Base-by-base conservation (phyloP, 2,113 vertebrate species). In the Thamnaconus septentrionalis region DNA sequence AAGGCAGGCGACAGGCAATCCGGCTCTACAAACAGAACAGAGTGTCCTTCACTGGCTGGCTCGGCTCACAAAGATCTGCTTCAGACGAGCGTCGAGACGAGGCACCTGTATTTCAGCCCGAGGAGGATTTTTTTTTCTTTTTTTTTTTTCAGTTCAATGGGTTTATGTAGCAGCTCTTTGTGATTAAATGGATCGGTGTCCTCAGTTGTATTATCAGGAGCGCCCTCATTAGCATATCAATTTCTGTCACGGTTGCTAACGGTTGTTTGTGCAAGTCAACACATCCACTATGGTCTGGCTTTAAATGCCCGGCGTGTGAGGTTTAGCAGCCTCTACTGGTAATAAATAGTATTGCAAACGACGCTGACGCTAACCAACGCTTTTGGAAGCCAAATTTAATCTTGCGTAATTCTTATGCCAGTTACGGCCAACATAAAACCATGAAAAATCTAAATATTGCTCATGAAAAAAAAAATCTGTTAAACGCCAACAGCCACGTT, bases 11-110 rank as follows among this genome's bases (percentile, higher is more conserved):
- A 56, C 67, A 45, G 69, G 83, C 88, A 83, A 85, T 85, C 79
- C 87, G 78, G 83, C 80, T 88, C 87, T 75, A 81, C 82, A 84
- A 87, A 87, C 82, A 88, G 86, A 86, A 87, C 87, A 80, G 81
- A 87, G 84, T 85, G 92, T 87, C 91, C 91, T 92, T 91, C 90
- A 88, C 82, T 72, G 64, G 72, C 62, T 71, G 84, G 42, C 78
- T 81, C 73, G n/a, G 74, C 58, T 76, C 76, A 81, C 82, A 82
- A 78, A 83, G 75, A 81, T 85, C 73, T 72, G 72, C 84, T 79
- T 88, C 82, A 82, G 73, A 85, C 77, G 75, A 78, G 80, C 73
- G 65, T 67, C 41, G 69, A 83, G 82, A 86, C 56, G 70, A 85
- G 69, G 81, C 79, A 90, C 81, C 73, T 86, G 83, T 77, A 80